These are phyloP conservation scores for Alosa alosa DNA, from an alignment of 2,113 vertebrate species.

Conservation along the genomic window DNA sequence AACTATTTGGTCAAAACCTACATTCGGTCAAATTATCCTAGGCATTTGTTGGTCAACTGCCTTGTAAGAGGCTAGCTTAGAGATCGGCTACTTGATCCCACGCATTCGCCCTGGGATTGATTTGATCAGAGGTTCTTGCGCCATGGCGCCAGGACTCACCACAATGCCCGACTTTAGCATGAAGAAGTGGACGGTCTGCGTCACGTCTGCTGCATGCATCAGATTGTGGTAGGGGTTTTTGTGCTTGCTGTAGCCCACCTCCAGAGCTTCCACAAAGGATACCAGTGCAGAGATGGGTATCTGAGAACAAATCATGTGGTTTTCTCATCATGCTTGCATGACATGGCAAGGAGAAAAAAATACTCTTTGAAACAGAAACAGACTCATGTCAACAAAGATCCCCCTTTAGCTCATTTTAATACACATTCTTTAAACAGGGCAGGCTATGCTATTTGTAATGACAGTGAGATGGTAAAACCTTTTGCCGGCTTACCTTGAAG, in stretches of 20 bases:
- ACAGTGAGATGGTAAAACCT: not conserved
- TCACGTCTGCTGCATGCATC: conserved; percentile 92
- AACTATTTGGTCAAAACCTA: not conserved
- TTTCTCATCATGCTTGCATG: not conserved
- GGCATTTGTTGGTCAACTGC: not conserved
- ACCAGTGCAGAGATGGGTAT: conserved; percentile 90
- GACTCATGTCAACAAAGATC: not conserved
- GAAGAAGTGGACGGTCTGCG: conserved; percentile 92
- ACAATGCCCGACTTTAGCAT: conserved; percentile 87
- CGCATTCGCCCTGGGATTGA: not conserved
- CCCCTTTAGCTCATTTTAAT: not conserved
- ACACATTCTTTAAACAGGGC: not conserved
- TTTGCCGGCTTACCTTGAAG: conserved; percentile 82
- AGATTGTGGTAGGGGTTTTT: conserved; percentile 98
- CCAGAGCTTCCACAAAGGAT: conserved; percentile 90
- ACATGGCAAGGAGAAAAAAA: not conserved
- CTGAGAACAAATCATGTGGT: conserved; percentile 59
- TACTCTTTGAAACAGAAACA: not conserved
- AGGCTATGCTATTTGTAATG: not conserved
- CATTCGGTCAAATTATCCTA: not conserved
- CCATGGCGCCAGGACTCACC: conserved; percentile 67
- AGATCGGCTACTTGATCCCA: not conserved
- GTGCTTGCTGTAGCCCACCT: conserved; percentile 92
- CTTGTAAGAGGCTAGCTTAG: not conserved
- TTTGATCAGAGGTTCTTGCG: not conserved